Evolutionary conservation across 2,797 vertebrate genomes (phyloP), one percentile per base, ranked within the genome.

Genomic region (Psittacula derbiana): DNA sequence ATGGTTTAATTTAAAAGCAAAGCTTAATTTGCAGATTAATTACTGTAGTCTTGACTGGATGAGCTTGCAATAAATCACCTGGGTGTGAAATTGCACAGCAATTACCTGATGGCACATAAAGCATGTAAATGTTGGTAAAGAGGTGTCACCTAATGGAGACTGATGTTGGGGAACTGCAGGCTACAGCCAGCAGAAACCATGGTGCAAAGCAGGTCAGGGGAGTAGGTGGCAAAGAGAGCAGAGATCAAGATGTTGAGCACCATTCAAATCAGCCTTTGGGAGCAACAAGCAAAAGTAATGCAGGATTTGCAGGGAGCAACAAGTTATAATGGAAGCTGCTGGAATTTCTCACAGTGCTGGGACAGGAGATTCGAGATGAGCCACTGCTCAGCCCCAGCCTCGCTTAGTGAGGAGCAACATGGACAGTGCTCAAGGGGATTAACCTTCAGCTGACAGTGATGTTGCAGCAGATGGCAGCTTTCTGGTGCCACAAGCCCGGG

Each of bases 1-100:
- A 71, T 43, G 30, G 62, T 46, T 94, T 86, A 52, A 95, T 93
- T 75, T 90, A 86, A 91, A 94, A 87, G 65, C 80, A 94, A 94
- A 80, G 43, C 20, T 79, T 92, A 92, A 93, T 91, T 93, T 96
- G 69, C 62, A 90, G 67, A 90, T 93, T 96, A 95, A 93, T 97
- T 95, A 86, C 80, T 92, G 70, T 28, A 76, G 60, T 47, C 82
- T 76, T 71, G 72, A 91, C 80, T 93, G 86, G 82, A 49, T 84
- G 67, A 95, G 61, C 49, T 85, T 62, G 70, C 58, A 88, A 92
- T 95, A 91, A 90, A 92, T 93, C 85, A 86, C 60, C 52, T 41
- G 86, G 61, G 53, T 69, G 76, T 89, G 84, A 93, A 95, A 92
- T 86, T 70, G 47, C 82, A 73, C 44, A 92, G 88, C 89, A 92